phyloP scores from a whole-genome alignment of 2,797 vertebrate genomes.

The Hoplostethus atlanticus region DNA sequence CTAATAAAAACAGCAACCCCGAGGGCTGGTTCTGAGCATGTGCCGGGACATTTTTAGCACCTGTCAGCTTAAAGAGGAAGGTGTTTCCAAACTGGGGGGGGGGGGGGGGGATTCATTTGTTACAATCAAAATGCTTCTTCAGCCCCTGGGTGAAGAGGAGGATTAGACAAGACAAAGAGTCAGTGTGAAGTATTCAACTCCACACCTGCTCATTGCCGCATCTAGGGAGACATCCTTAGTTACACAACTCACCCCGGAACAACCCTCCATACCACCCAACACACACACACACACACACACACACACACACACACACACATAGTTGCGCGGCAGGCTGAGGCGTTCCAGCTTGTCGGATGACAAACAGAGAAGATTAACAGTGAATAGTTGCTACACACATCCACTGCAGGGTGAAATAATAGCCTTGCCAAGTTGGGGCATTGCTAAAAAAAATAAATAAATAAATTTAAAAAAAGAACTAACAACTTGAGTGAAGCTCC shows the following conservation, averaged over 20 bases:
- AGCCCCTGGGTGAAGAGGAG: conserved; percentile 42
- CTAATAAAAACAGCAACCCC: conserved; percentile 19
- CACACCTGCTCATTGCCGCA: conserved; percentile 55
- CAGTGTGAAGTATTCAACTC: conserved; percentile 40
- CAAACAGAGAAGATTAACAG: conserved; percentile 65
- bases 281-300: conserved; percentile 8
- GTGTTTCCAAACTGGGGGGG: conserved; percentile 37
- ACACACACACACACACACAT: conserved; percentile 30
- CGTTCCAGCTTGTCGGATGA: conserved; percentile 72
- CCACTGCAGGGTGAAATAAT: conserved; percentile 50
- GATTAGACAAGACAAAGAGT: conserved; percentile 45
- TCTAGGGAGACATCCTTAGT: conserved; percentile 27
- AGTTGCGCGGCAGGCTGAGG: conserved; percentile 23
- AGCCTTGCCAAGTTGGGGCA: conserved; percentile 42
- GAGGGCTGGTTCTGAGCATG: conserved; percentile 18
- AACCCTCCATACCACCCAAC: conserved; percentile 31
- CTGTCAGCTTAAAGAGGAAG: conserved; percentile 46
- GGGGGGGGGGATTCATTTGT: conserved; percentile 57
- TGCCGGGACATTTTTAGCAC: conserved; percentile 40
- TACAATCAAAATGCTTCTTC: conserved; percentile 50
- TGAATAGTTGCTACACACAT: conserved; percentile 48
- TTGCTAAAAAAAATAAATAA: conserved; percentile 72
- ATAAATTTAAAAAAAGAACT: too few species aligned
- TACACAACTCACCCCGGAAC: conserved; percentile 46
- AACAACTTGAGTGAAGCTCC: conserved; percentile 59